Evolutionary conservation across 37 sponge, comb jelly and placozoan species (phyloP).

Genomic region (Theonella swinhoei): DNA sequence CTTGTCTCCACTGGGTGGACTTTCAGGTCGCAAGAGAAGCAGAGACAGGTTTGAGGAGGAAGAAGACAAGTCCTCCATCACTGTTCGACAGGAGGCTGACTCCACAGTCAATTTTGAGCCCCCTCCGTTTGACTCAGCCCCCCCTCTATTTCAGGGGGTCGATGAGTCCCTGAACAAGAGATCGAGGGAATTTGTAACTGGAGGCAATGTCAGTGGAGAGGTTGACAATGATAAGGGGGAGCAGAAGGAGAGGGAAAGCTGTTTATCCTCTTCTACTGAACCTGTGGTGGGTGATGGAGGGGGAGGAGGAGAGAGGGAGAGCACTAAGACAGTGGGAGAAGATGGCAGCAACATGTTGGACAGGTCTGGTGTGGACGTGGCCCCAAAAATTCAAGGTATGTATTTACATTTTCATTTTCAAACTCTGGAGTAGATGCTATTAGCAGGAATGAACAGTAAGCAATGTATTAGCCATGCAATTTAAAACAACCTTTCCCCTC

Average conservation of each 20-base stretch:
- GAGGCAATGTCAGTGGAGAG: constrained; percentile 1
- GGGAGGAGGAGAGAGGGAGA: background rate
- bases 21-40: background rate
- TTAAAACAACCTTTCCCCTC: background rate
- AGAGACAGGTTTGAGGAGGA: constrained; percentile 3
- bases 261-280: background rate
- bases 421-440: too few relatives aligned
- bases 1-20: background rate
- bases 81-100: constrained; percentile 78
- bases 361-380: background rate
- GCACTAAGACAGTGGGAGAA: background rate
- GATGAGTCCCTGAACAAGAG: background rate
- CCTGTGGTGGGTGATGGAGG: too few relatives aligned
- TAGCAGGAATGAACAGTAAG: too few relatives aligned
- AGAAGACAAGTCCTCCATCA: background rate
- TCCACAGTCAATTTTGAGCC: constrained; percentile 58
- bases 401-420: background rate
- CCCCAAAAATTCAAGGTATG: background rate
- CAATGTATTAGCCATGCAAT: too few relatives aligned
- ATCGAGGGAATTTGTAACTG: background rate
- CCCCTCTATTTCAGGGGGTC: background rate
- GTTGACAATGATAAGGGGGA: background rate
- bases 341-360: background rate
- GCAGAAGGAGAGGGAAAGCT: background rate
- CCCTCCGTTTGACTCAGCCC: background rate